phyloP scores from a whole-genome alignment of 2,888 invertebrate species.

The Eristalinus sepulchralis region DNA sequence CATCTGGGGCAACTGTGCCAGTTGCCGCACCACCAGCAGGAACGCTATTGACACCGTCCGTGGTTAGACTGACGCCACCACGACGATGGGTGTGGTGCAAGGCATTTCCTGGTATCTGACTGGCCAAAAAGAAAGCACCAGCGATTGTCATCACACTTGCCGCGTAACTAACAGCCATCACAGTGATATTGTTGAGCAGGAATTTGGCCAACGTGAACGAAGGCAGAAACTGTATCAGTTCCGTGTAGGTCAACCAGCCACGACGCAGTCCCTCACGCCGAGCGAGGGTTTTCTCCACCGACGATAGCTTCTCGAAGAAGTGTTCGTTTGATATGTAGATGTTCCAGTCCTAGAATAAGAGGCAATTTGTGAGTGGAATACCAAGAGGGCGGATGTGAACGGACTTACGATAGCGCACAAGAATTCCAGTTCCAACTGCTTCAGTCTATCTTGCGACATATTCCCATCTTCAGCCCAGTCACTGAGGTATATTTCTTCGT shows the following conservation, averaged over 20 bases:
- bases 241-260: slow-evolving; percentile 92
- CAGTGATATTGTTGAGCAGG: slow-evolving; percentile 77
- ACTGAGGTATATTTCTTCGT: slow-evolving; percentile 91
- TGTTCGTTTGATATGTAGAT: slow-evolving; percentile 89
- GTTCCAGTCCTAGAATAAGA: slow-evolving; percentile 87
- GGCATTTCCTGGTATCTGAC: slow-evolving; percentile 82
- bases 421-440: slow-evolving; percentile 93
- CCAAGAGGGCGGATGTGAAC: too few species aligned
- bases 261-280: slow-evolving; percentile 86
- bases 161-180: slow-evolving; percentile 79
- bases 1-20: slow-evolving; percentile 30
- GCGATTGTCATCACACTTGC: slow-evolving; percentile 80
- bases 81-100: slow-evolving; percentile 74
- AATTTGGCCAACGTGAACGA: slow-evolving; percentile 78
- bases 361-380: not conserved
- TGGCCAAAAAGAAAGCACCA: slow-evolving; percentile 81
- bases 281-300: slow-evolving; percentile 88
- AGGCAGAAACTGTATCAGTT: slow-evolving; percentile 83
- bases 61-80: slow-evolving; percentile 43
- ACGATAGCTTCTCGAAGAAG: slow-evolving; percentile 87
- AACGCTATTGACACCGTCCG: not conserved
- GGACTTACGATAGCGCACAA: slow-evolving; percentile 92
- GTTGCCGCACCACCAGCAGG: slow-evolving; percentile 19
- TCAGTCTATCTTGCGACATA: slow-evolving; percentile 87
- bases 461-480: slow-evolving; percentile 96